A percentile compares a stretch with the other conserved stretches of the same genome.
Conservation (phyloP, 1,140 invertebrate genomes). For the Conus ventricosus region DNA sequence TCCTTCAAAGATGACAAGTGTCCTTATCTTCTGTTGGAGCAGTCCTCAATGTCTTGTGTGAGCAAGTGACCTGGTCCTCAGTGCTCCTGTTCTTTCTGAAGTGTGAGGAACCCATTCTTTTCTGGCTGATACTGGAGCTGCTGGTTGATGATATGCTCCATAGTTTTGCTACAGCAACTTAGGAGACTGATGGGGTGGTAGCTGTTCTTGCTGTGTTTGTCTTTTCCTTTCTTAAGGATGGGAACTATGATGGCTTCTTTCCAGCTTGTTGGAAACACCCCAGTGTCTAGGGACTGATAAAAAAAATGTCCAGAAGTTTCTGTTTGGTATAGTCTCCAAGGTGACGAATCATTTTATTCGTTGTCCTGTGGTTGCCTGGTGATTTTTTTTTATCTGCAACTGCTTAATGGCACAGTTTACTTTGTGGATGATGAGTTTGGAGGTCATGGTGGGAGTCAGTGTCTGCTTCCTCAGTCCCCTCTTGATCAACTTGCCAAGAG, state of each 20-base stretch:
- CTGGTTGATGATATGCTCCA: too few relatives aligned
- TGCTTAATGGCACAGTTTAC: background rate
- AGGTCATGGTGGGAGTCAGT: background rate
- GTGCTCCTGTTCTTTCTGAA: background rate
- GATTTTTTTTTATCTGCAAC: background rate
- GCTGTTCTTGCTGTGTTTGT: too few relatives aligned
- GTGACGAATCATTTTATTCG: background rate
- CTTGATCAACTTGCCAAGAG: too few relatives aligned
- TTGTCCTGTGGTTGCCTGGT: background rate
- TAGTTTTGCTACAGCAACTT: too few relatives aligned
- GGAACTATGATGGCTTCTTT: too few relatives aligned
- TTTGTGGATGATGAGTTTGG: background rate
- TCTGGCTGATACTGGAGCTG: background rate
- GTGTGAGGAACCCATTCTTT: background rate
- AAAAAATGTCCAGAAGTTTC: background rate
- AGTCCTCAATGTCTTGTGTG: background rate
- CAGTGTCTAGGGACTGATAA: background rate
- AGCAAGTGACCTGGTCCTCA: constrained; percentile 14
- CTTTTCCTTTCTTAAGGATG: too few relatives aligned
- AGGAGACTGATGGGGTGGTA: too few relatives aligned
- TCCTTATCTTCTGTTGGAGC: constrained; percentile 36
- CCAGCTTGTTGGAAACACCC: too few relatives aligned
- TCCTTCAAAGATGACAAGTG: constrained; percentile 29
- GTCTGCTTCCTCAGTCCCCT: too few relatives aligned
- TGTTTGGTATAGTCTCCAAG: background rate